These are phyloP conservation scores for Macrotis lagotis DNA, from an alignment of 2,113 vertebrate species.

Conservation along the genomic window DNA sequence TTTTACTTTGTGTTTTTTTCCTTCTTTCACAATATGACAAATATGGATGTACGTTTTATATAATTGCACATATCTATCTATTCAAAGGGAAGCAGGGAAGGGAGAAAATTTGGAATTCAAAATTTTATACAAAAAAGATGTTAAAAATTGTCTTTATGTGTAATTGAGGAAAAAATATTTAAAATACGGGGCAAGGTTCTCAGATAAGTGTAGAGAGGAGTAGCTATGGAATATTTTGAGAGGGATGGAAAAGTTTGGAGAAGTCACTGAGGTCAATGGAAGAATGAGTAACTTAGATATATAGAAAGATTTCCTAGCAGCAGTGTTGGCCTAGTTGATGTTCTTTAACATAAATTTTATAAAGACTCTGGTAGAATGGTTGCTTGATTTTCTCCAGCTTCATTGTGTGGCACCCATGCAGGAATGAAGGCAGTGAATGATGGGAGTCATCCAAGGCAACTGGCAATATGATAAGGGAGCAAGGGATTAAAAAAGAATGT, in stretches of 20 bases:
- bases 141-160: too few relatives aligned
- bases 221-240: not conserved
- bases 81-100: too few relatives aligned
- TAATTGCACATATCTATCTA: too few relatives aligned
- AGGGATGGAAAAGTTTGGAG: not conserved
- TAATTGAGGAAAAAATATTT: not conserved
- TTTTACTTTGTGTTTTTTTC: too few relatives aligned
- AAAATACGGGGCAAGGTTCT: not conserved
- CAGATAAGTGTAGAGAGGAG: not conserved
- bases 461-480: not conserved
- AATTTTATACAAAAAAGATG: too few relatives aligned
- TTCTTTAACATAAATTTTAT: not conserved
- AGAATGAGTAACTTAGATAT: not conserved
- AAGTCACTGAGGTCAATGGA: not conserved
- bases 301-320: not conserved
- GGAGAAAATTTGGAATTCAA: too few relatives aligned
- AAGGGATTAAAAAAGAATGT: not conserved
- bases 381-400: not conserved
- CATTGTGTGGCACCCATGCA: not conserved
- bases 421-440: not conserved
- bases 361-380: not conserved
- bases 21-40: too few relatives aligned
- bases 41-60: too few relatives aligned
- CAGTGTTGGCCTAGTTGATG: not conserved
- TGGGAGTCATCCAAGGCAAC: not conserved